phyloP scores from a whole-genome alignment of 2,113 vertebrate species.

The Ibidorhyncha struthersii region DNA sequence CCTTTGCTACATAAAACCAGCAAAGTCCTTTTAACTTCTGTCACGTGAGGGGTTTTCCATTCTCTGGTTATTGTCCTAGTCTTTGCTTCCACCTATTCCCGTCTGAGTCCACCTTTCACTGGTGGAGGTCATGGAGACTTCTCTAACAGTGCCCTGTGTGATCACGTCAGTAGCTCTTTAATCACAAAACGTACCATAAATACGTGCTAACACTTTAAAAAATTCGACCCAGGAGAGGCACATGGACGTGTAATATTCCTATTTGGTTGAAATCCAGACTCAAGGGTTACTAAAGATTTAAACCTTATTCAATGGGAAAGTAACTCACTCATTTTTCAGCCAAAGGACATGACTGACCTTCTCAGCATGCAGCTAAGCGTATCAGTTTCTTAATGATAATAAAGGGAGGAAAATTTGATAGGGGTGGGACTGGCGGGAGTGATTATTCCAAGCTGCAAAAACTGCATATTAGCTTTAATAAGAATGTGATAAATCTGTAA shows the following conservation, averaged over 20 bases:
- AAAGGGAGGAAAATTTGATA: neutral
- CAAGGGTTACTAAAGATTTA: neutral
- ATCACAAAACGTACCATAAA: neutral
- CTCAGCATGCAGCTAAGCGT: neutral
- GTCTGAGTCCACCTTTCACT: neutral
- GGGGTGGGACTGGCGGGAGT: neutral
- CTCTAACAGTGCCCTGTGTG: neutral
- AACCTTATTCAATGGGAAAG: neutral
- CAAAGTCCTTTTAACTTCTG: neutral
- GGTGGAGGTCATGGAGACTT: neutral
- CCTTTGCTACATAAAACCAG: neutral
- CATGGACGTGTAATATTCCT: neutral
- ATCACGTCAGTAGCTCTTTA: neutral
- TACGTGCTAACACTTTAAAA: neutral
- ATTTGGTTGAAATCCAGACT: neutral
- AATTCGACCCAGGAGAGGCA: neutral
- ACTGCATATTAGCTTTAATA: conserved; percentile 1
- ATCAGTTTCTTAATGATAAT: neutral
- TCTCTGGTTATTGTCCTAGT: neutral
- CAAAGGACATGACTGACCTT: neutral
- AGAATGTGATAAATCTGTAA: neutral
- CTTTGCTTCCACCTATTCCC: neutral
- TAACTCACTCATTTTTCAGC: neutral
- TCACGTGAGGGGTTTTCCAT: neutral
- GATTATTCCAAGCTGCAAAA: neutral